Evolutionary conservation across 2,113 vertebrate genomes (phyloP).

Genomic region (Heteronetta atricapilla): DNA sequence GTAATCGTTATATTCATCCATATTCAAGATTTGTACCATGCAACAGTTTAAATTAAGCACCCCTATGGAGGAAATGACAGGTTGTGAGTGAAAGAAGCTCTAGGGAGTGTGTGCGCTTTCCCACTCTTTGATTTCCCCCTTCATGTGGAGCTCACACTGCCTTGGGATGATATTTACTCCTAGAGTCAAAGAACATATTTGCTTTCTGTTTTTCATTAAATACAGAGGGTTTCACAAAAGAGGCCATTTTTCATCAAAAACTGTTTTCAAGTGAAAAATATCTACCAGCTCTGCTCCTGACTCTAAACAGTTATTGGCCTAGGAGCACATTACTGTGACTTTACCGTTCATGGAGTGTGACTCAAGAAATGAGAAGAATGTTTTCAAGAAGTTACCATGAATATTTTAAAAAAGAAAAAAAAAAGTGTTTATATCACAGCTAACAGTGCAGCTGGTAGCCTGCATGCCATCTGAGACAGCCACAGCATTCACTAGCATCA

Average conservation of each 20-base stretch:
- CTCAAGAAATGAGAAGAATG: constrained; percentile 51
- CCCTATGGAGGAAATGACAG: constrained; percentile 53
- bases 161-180: constrained; percentile 63
- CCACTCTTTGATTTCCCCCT: constrained; percentile 54
- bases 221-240: constrained; percentile 47
- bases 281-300: constrained; percentile 40
- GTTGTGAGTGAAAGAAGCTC: constrained; percentile 55
- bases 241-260: constrained; percentile 62
- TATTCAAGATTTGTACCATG: neutral
- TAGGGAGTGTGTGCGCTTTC: constrained; percentile 39
- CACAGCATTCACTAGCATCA: constrained; percentile 30
- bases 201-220: constrained; percentile 69
- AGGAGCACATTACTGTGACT: constrained; percentile 8
- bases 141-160: constrained; percentile 61
- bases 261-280: constrained; percentile 60
- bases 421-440: neutral
- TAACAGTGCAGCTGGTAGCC: constrained; percentile 49
- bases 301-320: constrained; percentile 32
- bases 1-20: neutral
- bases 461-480: constrained; percentile 52
- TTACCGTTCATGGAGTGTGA: constrained; percentile 42
- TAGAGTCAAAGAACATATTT: constrained; percentile 56
- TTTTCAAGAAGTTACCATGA: constrained; percentile 27
- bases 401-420: neutral
- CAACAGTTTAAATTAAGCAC: constrained; percentile 42